These are phyloP conservation scores for Quiscalus mexicanus DNA, from an alignment of 2,113 vertebrate genomes.

Conservation along the genomic window DNA sequence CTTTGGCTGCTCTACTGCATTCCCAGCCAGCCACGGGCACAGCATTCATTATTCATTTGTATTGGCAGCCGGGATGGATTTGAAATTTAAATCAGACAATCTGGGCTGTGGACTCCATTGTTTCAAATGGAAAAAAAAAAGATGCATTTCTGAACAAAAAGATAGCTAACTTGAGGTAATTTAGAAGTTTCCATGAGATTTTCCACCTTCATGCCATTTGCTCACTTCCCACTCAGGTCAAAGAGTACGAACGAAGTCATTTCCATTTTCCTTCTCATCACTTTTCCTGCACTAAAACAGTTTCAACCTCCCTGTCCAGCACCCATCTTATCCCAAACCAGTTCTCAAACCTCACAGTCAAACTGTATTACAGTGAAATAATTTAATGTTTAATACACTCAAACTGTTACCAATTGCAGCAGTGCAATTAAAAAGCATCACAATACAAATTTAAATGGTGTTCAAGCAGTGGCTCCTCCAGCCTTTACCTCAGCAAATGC, in stretches of 20 bases:
- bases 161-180: background rate
- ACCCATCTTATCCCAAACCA: background rate
- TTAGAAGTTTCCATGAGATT: background rate
- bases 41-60: background rate
- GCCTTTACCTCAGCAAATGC: background rate
- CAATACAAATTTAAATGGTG: background rate
- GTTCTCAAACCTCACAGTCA: background rate
- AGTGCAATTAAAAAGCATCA: background rate
- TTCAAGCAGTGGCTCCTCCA: background rate
- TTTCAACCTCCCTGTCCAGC: background rate
- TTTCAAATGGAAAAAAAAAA: background rate
- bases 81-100: conserved; percentile 44
- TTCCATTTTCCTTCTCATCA: background rate
- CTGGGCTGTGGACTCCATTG: background rate
- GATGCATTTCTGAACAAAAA: background rate
- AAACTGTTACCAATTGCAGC: accelerated
- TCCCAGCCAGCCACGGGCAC: background rate
- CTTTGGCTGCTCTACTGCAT: background rate
- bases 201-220: background rate
- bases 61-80: background rate
- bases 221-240: background rate
- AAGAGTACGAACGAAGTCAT: background rate
- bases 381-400: background rate
- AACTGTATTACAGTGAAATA: background rate
- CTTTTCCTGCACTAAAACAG: background rate